Percentiles rank a stretch among this genome's conserved stretches.
These are phyloP conservation scores for Seriola dumerili DNA, from an alignment of 2,113 vertebrate genomes.

Conservation along the genomic window DNA sequence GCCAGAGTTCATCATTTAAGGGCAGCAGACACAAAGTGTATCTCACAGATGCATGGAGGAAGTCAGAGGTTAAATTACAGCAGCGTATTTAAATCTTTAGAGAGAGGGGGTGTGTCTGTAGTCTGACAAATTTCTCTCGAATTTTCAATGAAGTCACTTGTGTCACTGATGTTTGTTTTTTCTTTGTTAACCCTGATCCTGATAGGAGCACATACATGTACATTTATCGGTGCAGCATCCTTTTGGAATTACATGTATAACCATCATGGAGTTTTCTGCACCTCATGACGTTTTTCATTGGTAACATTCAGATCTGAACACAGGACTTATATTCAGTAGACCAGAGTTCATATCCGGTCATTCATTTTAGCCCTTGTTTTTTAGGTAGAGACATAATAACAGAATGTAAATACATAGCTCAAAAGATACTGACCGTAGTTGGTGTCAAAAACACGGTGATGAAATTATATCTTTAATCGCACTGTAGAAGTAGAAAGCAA, in stretches of 20 bases:
- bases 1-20: constrained; percentile 33
- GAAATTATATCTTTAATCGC: too few relatives aligned
- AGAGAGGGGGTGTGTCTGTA: neutral
- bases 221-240: neutral
- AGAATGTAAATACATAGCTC: neutral
- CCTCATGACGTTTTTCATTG: neutral
- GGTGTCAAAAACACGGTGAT: too few relatives aligned
- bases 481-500: neutral
- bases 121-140: neutral
- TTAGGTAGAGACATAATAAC: neutral
- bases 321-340: neutral
- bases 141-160: constrained; percentile 36
- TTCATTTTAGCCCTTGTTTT: neutral
- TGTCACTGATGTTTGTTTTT: constrained; percentile 28
- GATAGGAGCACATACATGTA: neutral
- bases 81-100: constrained; percentile 24
- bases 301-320: neutral
- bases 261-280: rapidly evolving
- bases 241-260: neutral
- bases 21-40: constrained; percentile 2
- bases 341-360: neutral
- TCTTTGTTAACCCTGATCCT: constrained; percentile 17
- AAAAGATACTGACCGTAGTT: too few relatives aligned
- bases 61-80: constrained; percentile 40
- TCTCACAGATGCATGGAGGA: neutral